phyloP scores from a whole-genome alignment of 1,140 invertebrate genomes.

The Thaumatotibia leucotreta region DNA sequence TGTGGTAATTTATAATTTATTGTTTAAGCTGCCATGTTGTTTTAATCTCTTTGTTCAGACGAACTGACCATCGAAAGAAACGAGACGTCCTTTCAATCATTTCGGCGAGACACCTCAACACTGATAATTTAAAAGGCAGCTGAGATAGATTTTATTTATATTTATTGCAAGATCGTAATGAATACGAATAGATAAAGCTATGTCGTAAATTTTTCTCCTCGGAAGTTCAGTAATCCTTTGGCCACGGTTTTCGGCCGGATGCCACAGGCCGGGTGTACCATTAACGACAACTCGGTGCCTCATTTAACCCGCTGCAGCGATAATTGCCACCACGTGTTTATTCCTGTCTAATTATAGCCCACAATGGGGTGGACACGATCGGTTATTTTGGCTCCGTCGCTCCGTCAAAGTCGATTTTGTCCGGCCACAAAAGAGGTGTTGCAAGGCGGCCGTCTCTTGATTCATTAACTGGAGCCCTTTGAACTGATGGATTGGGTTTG shows the following conservation, averaged over 20 bases:
- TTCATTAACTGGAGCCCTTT: conserved; percentile 67
- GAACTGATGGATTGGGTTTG: conserved; percentile 60
- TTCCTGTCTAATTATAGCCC: conserved; percentile 73
- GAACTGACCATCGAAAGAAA: conserved; percentile 25
- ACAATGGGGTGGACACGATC: conserved; percentile 75
- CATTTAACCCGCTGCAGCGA: conserved; percentile 73
- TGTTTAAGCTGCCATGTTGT: conserved; percentile 27
- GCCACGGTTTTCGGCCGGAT: conserved; percentile 47
- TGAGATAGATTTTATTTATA: conserved; percentile 38
- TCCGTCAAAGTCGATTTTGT: conserved; percentile 71
- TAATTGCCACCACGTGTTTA: conserved; percentile 76
- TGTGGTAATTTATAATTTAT: conserved; percentile 38
- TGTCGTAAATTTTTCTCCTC: conserved; percentile 24
- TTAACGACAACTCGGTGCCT: conserved; percentile 70
- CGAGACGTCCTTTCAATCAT: conserved; percentile 39
- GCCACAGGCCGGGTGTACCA: conserved; percentile 54
- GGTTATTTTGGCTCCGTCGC: conserved; percentile 66
- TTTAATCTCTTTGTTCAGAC: conserved; percentile 35
- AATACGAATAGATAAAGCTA: not conserved
- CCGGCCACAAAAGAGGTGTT: conserved; percentile 68
- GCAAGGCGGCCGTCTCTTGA: conserved; percentile 63
- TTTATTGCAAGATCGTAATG: conserved; percentile 28
- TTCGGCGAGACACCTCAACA: conserved; percentile 28
- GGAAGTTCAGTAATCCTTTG: conserved; percentile 42
- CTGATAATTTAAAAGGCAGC: conserved; percentile 20